Percentiles rank a stretch among this genome's conserved stretches.
phyloP scores from a whole-genome alignment of 2,888 invertebrate species.

The Pediacus dermestoides region DNA sequence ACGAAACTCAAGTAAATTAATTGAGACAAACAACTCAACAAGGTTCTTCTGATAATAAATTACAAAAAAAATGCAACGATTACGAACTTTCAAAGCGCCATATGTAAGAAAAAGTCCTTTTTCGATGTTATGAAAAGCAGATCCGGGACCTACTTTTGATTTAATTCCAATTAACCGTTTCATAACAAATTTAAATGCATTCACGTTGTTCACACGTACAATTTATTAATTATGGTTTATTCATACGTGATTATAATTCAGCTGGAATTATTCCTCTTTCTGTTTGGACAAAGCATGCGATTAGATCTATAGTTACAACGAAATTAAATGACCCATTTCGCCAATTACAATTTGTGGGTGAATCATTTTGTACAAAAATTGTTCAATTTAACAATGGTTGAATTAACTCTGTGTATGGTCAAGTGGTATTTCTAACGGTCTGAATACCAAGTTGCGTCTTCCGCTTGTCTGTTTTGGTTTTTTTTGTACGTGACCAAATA shows the following conservation, averaged over 20 bases:
- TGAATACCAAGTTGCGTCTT: slow-evolving; percentile 9
- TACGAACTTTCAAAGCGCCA: too few species aligned
- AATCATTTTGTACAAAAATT: slow-evolving; percentile 6
- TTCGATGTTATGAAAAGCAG: slow-evolving; percentile 15
- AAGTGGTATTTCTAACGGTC: slow-evolving; percentile 7
- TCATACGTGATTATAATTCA: slow-evolving; percentile 10
- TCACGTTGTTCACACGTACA: slow-evolving; percentile 16
- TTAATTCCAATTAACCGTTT: slow-evolving; percentile 15
- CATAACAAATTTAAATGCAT: slow-evolving; percentile 16
- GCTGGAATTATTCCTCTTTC: too few species aligned
- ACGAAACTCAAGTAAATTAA: too few species aligned
- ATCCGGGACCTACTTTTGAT: slow-evolving; percentile 19
- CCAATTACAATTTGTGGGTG: slow-evolving; percentile 4
- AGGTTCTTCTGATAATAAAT: too few species aligned
- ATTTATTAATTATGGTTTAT: slow-evolving; percentile 15
- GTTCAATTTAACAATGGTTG: slow-evolving; percentile 2
- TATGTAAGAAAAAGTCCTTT: too few species aligned
- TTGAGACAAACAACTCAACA: too few species aligned
- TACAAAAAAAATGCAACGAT: too few species aligned
- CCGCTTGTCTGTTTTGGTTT: too few species aligned
- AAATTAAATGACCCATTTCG: slow-evolving; percentile 4
- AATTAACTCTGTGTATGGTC: slow-evolving; percentile 8
- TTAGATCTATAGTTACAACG: background rate
- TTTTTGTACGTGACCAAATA: slow-evolving; percentile 8
- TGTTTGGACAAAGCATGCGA: too few species aligned